Percentiles rank a stretch among this genome's conserved stretches.
Conservation (phyloP, 2,797 vertebrate species). For the Pyrocephalus nanus region DNA sequence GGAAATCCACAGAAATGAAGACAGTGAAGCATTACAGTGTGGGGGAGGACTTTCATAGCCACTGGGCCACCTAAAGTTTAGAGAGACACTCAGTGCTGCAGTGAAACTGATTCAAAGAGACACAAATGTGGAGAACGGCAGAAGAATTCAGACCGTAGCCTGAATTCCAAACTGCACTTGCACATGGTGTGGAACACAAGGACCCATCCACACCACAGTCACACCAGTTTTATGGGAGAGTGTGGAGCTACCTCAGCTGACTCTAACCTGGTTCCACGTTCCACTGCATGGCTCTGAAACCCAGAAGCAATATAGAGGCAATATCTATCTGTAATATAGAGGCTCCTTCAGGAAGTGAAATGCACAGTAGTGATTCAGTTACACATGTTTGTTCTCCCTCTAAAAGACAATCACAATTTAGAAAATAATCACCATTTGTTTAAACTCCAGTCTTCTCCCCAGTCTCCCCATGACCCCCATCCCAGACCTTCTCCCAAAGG, state of each 20-base stretch:
- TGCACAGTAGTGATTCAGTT: neutral
- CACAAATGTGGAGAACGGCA: neutral
- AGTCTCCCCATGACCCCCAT: neutral
- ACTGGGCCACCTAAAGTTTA: neutral
- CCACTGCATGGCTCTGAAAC: neutral
- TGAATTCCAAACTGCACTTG: neutral
- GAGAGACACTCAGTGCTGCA: rapidly evolving
- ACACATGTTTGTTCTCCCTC: neutral
- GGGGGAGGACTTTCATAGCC: neutral
- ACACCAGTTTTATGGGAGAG: neutral
- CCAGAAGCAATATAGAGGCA: neutral
- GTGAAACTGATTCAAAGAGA: neutral
- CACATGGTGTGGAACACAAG: neutral
- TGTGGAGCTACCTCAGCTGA: neutral
- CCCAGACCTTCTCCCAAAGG: neutral
- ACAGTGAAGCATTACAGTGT: neutral
- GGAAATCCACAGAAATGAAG: neutral
- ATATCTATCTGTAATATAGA: neutral
- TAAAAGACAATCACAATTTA: neutral
- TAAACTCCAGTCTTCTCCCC: neutral
- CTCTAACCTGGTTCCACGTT: neutral
- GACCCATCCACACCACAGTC: rapidly evolving
- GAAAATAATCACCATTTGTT: neutral
- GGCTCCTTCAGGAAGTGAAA: neutral
- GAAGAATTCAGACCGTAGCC: neutral